Evolutionary conservation across 2,797 vertebrate species (phyloP).

Genomic region (Holocentrus rufus): DNA sequence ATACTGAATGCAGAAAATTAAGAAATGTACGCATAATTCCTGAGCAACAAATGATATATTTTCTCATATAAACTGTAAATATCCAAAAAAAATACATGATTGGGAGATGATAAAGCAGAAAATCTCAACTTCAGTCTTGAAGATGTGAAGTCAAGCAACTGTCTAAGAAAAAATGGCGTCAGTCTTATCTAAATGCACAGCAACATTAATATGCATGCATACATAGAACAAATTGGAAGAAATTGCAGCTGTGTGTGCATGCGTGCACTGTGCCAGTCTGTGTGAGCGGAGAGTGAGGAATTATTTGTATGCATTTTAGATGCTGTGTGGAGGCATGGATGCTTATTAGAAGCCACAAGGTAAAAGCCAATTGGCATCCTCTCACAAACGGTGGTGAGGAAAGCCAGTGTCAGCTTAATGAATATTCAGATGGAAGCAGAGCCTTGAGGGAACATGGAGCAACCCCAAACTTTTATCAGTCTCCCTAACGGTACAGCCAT

Average conservation of each 20-base stretch:
- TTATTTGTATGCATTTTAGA: conserved; percentile 61
- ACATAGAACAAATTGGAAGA: neutral
- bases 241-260: neutral
- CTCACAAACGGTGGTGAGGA: conserved; percentile 68
- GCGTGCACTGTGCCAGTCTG: neutral
- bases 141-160: conserved; percentile 33
- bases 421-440: conserved; percentile 76
- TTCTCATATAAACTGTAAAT: conserved; percentile 18
- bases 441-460: conserved; percentile 72
- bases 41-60: conserved; percentile 46
- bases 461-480: conserved; percentile 74
- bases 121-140: conserved; percentile 28
- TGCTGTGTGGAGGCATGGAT: conserved; percentile 30
- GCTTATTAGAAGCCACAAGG: conserved; percentile 70
- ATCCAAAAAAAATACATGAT: conserved; percentile 42
- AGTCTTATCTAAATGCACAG: conserved; percentile 13
- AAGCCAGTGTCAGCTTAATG: conserved; percentile 73
- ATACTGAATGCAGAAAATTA: neutral
- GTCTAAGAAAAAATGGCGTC: conserved; percentile 22
- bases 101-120: conserved; percentile 40
- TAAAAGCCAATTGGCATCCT: conserved; percentile 76
- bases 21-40: conserved; percentile 20
- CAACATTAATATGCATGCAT: conserved; percentile 1
- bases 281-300: neutral
- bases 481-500: conserved; percentile 49